Conservation (phyloP, 2,888 invertebrate species). For the Pristionchus entomophagus region DNA sequence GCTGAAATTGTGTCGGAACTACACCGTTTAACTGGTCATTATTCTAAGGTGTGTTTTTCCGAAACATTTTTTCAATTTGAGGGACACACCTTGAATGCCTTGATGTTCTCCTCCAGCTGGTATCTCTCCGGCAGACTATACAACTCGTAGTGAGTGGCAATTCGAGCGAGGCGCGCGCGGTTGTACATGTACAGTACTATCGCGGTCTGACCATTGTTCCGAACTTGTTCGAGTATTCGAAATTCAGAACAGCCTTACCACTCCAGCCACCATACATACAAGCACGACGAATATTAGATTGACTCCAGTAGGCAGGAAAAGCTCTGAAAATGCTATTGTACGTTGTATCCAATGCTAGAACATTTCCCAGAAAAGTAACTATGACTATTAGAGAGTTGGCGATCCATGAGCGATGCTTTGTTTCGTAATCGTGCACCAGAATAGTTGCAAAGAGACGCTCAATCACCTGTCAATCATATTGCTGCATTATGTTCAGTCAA, state of each 20-base stretch:
- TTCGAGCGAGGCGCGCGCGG: background rate
- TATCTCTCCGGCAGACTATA: slow-evolving; percentile 13
- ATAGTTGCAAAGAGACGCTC: slow-evolving; percentile 1
- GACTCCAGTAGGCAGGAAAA: background rate
- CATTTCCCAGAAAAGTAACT: background rate
- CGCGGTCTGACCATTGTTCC: background rate
- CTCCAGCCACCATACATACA: background rate
- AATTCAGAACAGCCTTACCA: background rate
- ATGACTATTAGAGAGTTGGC: background rate
- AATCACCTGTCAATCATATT: background rate
- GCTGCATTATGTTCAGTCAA: no score
- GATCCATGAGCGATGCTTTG: background rate
- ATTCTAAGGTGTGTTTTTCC: no score
- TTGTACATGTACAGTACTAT: slow-evolving; percentile 13
- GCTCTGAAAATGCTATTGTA: background rate
- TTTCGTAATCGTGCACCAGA: background rate
- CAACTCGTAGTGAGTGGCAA: background rate
- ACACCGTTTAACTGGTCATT: no score
- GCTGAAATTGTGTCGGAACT: no score
- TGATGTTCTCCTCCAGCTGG: slow-evolving; percentile 17
- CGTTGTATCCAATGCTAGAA: background rate
- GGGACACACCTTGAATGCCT: background rate
- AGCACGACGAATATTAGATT: background rate
- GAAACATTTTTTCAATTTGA: no score
- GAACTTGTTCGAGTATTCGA: background rate